Evolutionary conservation across 2,113 vertebrate species (phyloP), one percentile per base, ranked within the genome.

Genomic region (Oxyruncus cristatus): DNA sequence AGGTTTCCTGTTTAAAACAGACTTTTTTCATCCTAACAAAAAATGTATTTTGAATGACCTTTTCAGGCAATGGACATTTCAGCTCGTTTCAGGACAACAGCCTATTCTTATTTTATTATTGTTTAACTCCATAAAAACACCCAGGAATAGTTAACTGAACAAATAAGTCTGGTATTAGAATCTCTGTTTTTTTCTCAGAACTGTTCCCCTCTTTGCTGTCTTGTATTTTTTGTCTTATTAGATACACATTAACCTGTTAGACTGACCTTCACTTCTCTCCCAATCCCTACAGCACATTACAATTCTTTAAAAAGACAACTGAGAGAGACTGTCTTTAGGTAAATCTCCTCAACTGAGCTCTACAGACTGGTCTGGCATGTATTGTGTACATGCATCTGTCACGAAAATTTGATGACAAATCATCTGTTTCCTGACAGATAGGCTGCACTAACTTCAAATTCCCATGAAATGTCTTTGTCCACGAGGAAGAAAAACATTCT

Each of bases 351-450:
- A 89, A 47, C 9, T 35, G 11, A 92, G 89, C 56, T 76, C 90
- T 79, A 72, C 72, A 84, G 74, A 24, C 85, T 86, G 70, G 68
- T 96, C 96, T 81, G 80, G 91, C 91, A 93, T 84, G 90, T 67
- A 28, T 76, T 83, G 81, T 96, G 96, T 97, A 96, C 97, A 97
- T 90, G 76, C 80, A 94, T 93, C 88, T 94, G 87, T 79, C 90
- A 96, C 0, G 9, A 92, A 95, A 81, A 96, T 97, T 91, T 97
- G 94, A 94, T 96, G 95, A 97, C 91, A 97, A 97, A 95, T 95
- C 92, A 97, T 83, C 96, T 97, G 85, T 89, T 95, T 96, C 93
- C 92, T 96, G 91, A 97, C 81, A 87, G 89, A 97, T 94, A 91
- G 93, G 71, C 83, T 97, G 83, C 35, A 88, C 73, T 94, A 87